These are phyloP conservation scores for Phanerotoma sp. DNA, from an alignment of 2,888 invertebrate genomes.

Conservation along the genomic window DNA sequence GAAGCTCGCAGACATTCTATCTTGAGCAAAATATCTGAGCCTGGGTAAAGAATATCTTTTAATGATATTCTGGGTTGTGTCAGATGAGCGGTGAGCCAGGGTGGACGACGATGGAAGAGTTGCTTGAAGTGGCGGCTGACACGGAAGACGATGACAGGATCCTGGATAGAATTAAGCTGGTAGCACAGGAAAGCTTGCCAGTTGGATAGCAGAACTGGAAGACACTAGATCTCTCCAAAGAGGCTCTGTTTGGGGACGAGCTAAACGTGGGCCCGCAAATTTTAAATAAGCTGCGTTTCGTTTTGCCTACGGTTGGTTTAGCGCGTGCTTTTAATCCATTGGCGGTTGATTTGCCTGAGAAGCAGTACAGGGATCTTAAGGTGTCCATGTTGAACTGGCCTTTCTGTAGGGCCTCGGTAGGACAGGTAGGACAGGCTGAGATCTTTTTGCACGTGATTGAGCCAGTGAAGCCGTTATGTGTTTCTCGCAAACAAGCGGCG, in stretches of 20 bases:
- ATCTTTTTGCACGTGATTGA: background rate
- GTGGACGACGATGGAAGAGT: slow-evolving; percentile 11
- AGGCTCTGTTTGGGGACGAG: slow-evolving; percentile 26
- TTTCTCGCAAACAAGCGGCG: background rate
- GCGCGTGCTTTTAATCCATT: slow-evolving; percentile 34
- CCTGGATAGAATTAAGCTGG: slow-evolving; percentile 2
- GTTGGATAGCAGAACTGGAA: slow-evolving; percentile 31
- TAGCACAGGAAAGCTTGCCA: slow-evolving; percentile 1
- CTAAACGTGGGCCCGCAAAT: slow-evolving; percentile 27
- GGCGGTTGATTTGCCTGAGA: slow-evolving; percentile 36
- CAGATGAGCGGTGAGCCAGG: background rate
- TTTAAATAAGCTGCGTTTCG: slow-evolving; percentile 38
- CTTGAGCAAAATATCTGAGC: background rate
- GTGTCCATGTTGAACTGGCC: slow-evolving; percentile 4
- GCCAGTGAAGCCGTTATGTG: slow-evolving; percentile 1
- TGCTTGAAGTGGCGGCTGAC: background rate
- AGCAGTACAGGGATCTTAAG: background rate
- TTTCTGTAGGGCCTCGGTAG: slow-evolving; percentile 9
- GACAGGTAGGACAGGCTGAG: background rate
- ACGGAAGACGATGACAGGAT: slow-evolving; percentile 3
- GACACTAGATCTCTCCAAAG: slow-evolving; percentile 20
- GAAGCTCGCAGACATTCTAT: background rate
- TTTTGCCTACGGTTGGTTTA: slow-evolving; percentile 36
- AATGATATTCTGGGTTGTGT: background rate
- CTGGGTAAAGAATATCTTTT: background rate